These are phyloP conservation scores for Geotrupes spiniger DNA, from an alignment of 2,888 invertebrate species.

Conservation along the genomic window DNA sequence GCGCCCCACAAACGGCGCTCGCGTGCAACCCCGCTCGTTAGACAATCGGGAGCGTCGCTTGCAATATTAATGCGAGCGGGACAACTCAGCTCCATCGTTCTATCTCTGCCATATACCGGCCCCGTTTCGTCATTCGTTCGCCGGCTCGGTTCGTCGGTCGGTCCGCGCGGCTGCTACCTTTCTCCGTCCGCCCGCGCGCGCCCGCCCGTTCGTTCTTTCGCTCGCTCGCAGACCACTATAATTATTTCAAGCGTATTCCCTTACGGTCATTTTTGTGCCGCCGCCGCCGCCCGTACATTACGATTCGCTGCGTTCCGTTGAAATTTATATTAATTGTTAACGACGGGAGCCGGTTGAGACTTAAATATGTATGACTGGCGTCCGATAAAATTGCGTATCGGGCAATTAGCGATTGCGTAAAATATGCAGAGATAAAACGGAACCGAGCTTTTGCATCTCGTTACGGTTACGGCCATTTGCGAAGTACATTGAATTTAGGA, in stretches of 20 bases:
- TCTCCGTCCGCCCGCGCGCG: constrained; percentile 4
- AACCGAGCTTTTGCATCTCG: too few relatives aligned
- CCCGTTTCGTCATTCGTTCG: constrained; percentile 18
- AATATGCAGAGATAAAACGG: too few relatives aligned
- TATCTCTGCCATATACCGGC: constrained; percentile 21
- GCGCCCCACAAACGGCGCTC: constrained; percentile 27
- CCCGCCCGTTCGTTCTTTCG: constrained; percentile 5
- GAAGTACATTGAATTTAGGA: too few relatives aligned
- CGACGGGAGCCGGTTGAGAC: neutral
- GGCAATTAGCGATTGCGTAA: too few relatives aligned
- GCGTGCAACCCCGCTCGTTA: constrained; percentile 43
- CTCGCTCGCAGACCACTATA: constrained; percentile 22
- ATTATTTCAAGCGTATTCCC: constrained; percentile 29
- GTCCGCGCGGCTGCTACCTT: constrained; percentile 26
- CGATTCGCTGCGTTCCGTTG: constrained; percentile 16
- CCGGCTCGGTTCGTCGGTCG: constrained; percentile 4
- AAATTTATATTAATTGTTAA: constrained; percentile 16
- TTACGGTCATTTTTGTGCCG: constrained; percentile 28
- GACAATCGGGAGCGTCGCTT: constrained; percentile 46
- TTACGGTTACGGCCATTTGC: too few relatives aligned
- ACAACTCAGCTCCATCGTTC: constrained; percentile 31
- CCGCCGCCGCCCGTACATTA: constrained; percentile 17
- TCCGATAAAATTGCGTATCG: too few relatives aligned
- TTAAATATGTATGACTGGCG: too few relatives aligned
- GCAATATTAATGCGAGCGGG: constrained; percentile 46